Base-by-base conservation (phyloP, 1,140 invertebrate species). In the Drosophila paulistorum region DNA sequence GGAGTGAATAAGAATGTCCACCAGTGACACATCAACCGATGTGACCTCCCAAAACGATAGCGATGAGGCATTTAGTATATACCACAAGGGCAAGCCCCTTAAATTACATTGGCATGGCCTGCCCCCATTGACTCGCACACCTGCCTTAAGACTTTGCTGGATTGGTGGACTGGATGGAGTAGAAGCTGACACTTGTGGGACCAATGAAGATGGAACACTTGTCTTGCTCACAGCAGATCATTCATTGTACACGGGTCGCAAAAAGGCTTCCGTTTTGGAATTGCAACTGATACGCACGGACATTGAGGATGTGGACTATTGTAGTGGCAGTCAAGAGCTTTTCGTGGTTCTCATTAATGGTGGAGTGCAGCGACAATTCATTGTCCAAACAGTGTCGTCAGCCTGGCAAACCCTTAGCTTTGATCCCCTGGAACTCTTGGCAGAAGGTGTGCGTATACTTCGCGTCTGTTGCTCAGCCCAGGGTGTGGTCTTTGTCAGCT, bases 381-480 rank as follows among this genome's bases (percentile, higher is more conserved):
- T 73, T 6, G 33, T 62, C 64, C 55, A 35, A 60, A 7, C 45
- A 55, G 9, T 69, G 65, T 3, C 74, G 0, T 48, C 70, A 17
- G 62, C 70, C 7, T 92, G 90, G 90, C 74, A 80, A 68, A 74
- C 74, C 2, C 65, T 91, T 1, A 80, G 65, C 17, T 91, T 91
- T 42, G 91, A 92, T 57, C 90, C 91, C 0, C 58, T 91, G 3
- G 91, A 91, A 65, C 64, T 91, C 14, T 76, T 64, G 30, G 91
- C 81, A n/a, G 91, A 89, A 6, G 86, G 91, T 4, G 81, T 92
- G 23, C 39, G 65, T 7, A 89, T 90, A 48, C 71, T 69, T 9
- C 82, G 84, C 0, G 77, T 91, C 9, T 90, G 85, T 35, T 90
- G 87, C 59, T 90, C 91, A 3, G 65, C 77, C 3, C 65, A 85